phyloP scores from a whole-genome alignment of 53 echinoderm and acorn worm species.

The Hippasteria phrygiana region DNA sequence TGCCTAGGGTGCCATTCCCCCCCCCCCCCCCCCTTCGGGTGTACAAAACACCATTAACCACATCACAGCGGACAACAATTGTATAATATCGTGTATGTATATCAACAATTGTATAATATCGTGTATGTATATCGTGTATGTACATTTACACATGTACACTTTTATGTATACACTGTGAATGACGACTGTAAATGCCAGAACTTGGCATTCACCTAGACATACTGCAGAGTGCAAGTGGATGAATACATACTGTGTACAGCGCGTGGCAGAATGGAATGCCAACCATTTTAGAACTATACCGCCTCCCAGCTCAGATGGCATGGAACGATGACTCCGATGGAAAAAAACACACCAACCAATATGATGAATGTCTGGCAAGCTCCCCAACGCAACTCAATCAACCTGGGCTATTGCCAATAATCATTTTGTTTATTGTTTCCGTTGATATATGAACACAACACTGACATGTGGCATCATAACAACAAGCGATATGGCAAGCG shows the following conservation, averaged over 20 bases:
- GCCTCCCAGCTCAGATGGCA: not conserved
- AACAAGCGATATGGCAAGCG: not conserved
- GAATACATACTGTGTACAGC: no score
- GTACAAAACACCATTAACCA: no score
- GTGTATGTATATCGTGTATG: not conserved
- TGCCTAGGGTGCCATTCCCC: no score
- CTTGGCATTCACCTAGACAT: not conserved
- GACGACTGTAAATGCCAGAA: no score
- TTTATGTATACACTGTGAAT: no score
- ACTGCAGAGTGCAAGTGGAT: not conserved
- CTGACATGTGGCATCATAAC: not conserved
- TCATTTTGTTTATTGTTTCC: not conserved
- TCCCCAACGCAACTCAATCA: not conserved
- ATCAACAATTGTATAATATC: no score
- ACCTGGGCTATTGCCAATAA: not conserved
- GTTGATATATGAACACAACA: not conserved
- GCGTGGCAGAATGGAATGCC: not conserved
- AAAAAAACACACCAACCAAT: no score
- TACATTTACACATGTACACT: not conserved
- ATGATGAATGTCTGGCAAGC: not conserved
- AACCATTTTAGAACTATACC: not conserved
- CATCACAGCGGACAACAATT: no score
- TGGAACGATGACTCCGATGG: no score
- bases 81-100: no score
- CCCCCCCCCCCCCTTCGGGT: no score